Conservation (phyloP, 2,888 invertebrate species). For the Cistogaster globosa region DNA sequence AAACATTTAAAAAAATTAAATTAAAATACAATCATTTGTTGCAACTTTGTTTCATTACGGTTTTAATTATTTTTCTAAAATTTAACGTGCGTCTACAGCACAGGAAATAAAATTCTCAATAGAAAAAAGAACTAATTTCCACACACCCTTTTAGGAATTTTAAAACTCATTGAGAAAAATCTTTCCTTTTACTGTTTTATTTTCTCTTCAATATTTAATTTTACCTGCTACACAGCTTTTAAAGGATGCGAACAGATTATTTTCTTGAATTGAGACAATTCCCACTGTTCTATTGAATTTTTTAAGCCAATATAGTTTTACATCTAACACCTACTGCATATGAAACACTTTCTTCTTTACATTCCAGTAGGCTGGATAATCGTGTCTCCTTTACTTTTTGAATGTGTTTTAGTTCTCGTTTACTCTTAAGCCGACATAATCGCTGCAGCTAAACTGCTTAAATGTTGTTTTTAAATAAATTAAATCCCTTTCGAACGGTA, state of each 20-base stretch:
- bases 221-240: neutral
- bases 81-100: too few species aligned
- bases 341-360: slow-evolving; percentile 1
- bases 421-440: slow-evolving; percentile 66
- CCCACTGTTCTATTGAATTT: slow-evolving; percentile 30
- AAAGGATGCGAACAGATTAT: slow-evolving; percentile 6
- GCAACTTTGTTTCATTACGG: too few species aligned
- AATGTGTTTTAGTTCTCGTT: slow-evolving; percentile 26
- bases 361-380: slow-evolving; percentile 59
- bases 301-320: slow-evolving; percentile 47
- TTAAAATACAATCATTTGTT: too few species aligned
- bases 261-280: slow-evolving; percentile 6
- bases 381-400: slow-evolving; percentile 40
- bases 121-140: too few species aligned
- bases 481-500: slow-evolving; percentile 56
- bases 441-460: slow-evolving; percentile 63
- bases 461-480: slow-evolving; percentile 66
- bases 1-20: too few species aligned
- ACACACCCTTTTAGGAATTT: too few species aligned
- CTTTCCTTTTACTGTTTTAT: too few species aligned
- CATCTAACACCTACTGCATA: slow-evolving; percentile 14
- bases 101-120: too few species aligned
- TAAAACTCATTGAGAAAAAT: too few species aligned
- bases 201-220: neutral
- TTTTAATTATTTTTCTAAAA: too few species aligned